Evolutionary conservation across 2,113 vertebrate genomes (phyloP), one percentile per base, ranked within the genome.

Genomic region (Upupa epops): DNA sequence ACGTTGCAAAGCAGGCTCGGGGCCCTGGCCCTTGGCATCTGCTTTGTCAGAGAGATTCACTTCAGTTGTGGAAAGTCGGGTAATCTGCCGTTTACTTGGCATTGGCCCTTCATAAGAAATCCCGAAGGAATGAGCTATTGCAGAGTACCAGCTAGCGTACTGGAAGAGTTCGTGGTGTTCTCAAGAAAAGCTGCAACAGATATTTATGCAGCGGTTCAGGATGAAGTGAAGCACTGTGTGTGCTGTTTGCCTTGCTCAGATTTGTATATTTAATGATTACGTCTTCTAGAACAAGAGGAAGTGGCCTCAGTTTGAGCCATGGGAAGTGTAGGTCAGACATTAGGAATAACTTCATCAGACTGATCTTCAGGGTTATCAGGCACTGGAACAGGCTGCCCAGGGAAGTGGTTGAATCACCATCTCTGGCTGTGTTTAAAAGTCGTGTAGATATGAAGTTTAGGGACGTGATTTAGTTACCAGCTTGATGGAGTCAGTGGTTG

Each of bases 211-310:
- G 3, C 17, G 1, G 0, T 56, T 37, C 45, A 40, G 73, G 26
- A 28, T 59, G 28, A 22, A 3, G 3, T 5, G 20, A 40, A 70
- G 15, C 1, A 0, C 5, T 40, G 2, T 8, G 2, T 55, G 9
- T 22, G 5, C 22, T 20, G 3, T n/a, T n/a, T n/a, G n/a, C 5
- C 2, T 55, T 82, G 36, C 28, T 24, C 8, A 42, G 40, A 42
- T 55, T 65, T 73, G 9, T 11, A 3, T 17, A 3, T 31, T 37
- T 81, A 86, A 11, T 52, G 8, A 4, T 32, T 29, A 31, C 3
- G 7, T 12, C 34, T 42, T 11, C 11, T 42, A 42, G 40, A 15
- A 42, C 40, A 42, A 42, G 40, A 42, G 40, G 40, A 42, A 42
- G 15, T 42, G 40, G 40, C 40, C 40, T 42, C 40, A 15, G 40